These are phyloP conservation scores for Eupelmus urozonus DNA, from an alignment of 2,888 invertebrate species.

Conservation along the genomic window DNA sequence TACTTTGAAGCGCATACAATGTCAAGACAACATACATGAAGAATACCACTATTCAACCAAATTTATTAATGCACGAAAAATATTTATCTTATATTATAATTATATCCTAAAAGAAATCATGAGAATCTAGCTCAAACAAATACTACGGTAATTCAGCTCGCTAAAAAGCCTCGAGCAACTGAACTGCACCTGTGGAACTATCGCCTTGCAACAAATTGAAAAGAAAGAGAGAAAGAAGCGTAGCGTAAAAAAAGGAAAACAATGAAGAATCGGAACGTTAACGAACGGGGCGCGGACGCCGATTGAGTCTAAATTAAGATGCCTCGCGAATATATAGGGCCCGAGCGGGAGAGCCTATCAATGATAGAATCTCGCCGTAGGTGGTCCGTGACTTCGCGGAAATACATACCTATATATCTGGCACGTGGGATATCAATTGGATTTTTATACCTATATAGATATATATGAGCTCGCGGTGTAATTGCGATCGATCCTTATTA, in stretches of 20 bases:
- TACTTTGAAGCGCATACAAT: too few relatives aligned
- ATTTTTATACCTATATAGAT: slow-evolving; percentile 29
- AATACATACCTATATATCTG: background rate
- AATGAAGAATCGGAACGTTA: slow-evolving; percentile 28
- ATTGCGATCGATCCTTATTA: slow-evolving; percentile 49
- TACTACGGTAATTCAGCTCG: background rate
- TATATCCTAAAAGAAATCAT: too few relatives aligned
- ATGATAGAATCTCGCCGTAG: slow-evolving; percentile 39
- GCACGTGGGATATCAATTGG: slow-evolving; percentile 36
- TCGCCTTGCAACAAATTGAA: background rate
- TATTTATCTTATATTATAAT: too few relatives aligned
- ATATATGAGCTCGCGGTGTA: slow-evolving; percentile 10
- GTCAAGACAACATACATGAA: too few relatives aligned
- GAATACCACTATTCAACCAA: too few relatives aligned
- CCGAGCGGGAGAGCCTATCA: slow-evolving; percentile 11
- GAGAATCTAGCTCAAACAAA: too few relatives aligned
- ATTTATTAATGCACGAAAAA: too few relatives aligned
- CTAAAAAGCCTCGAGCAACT: background rate
- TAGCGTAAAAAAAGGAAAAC: slow-evolving; percentile 1
- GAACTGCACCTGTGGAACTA: background rate
- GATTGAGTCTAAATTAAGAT: slow-evolving; percentile 51
- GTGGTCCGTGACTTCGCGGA: slow-evolving; percentile 56
- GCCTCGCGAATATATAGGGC: slow-evolving; percentile 8
- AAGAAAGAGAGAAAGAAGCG: background rate
- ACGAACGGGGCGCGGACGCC: slow-evolving; percentile 43